These are phyloP conservation scores for Microchirus variegatus DNA, from an alignment of 2,797 vertebrate genomes.

Conservation along the genomic window DNA sequence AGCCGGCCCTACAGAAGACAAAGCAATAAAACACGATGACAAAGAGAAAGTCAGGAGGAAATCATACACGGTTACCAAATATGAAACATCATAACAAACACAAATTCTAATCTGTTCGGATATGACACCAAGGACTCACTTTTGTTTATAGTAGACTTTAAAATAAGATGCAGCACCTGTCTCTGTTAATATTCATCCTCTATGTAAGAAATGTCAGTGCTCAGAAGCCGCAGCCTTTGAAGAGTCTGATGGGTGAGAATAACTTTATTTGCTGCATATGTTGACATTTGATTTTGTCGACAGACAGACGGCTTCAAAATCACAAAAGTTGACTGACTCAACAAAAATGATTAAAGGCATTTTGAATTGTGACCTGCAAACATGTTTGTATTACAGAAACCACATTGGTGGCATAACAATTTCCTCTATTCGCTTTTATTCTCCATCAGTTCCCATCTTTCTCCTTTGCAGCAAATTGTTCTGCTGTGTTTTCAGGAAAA, in stretches of 20 bases:
- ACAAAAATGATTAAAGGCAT: too few relatives aligned
- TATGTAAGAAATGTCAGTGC: neutral
- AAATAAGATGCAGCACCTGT: neutral
- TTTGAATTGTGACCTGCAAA: too few relatives aligned
- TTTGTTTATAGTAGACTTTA: neutral
- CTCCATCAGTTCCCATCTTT: too few relatives aligned
- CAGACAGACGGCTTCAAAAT: neutral
- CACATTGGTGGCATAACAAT: too few relatives aligned
- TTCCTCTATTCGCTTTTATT: too few relatives aligned
- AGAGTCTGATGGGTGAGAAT: neutral
- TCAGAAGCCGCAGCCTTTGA: neutral
- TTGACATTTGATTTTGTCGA: neutral
- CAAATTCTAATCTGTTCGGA: neutral
- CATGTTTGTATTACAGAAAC: too few relatives aligned
- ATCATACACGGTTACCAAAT: neutral
- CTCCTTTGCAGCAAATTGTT: too few relatives aligned
- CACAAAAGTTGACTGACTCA: too few relatives aligned
- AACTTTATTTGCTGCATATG: neutral
- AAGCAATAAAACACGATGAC: conserved; percentile 3
- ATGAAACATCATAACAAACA: neutral
- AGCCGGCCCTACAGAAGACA: conserved; percentile 66
- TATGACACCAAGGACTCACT: neutral
- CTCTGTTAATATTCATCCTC: neutral
- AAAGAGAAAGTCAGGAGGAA: conserved; percentile 7
- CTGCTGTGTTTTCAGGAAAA: too few relatives aligned